Evolutionary conservation across 1,140 invertebrate species (phyloP).

Genomic region (Aricia agestis): DNA sequence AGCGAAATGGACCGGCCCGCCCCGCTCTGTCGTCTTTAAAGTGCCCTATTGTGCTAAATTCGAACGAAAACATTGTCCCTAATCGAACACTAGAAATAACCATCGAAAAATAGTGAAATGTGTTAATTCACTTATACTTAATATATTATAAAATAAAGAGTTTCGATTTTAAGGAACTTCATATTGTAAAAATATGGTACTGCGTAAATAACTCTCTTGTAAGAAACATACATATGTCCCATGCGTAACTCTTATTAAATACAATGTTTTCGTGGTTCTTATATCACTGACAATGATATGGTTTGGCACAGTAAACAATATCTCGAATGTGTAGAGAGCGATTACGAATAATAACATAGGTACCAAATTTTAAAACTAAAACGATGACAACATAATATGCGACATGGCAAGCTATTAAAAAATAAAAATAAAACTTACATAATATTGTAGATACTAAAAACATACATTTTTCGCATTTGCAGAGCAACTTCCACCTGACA

Average conservation of each 20-base stretch:
- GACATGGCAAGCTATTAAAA: background rate
- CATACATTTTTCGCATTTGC: too few species aligned
- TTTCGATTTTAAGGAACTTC: conserved; percentile 21
- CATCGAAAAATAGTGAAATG: conserved; percentile 65
- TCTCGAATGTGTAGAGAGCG: conserved; percentile 38
- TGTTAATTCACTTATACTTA: conserved; percentile 50
- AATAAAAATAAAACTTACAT: background rate
- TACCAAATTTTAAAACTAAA: background rate
- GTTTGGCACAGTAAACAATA: conserved; percentile 66
- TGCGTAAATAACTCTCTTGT: conserved; percentile 34
- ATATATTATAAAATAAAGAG: conserved; percentile 44
- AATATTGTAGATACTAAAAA: too few species aligned
- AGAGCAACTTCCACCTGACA: background rate
- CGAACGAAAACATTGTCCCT: conserved; percentile 24
- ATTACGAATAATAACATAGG: conserved; percentile 19
- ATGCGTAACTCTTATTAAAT: conserved; percentile 36
- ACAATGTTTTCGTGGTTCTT: conserved; percentile 42
- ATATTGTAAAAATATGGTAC: conserved; percentile 41
- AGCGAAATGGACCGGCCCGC: too few species aligned
- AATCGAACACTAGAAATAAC: conserved; percentile 53
- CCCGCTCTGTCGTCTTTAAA: too few species aligned
- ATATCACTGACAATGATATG: conserved; percentile 67
- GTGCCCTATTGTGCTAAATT: conserved; percentile 69
- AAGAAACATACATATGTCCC: conserved; percentile 30
- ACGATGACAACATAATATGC: background rate